A percentile compares a stretch with the other conserved stretches of the same genome.
Evolutionary conservation across 2,797 vertebrate genomes (phyloP).

Genomic region (Astyanax mexicanus): DNA sequence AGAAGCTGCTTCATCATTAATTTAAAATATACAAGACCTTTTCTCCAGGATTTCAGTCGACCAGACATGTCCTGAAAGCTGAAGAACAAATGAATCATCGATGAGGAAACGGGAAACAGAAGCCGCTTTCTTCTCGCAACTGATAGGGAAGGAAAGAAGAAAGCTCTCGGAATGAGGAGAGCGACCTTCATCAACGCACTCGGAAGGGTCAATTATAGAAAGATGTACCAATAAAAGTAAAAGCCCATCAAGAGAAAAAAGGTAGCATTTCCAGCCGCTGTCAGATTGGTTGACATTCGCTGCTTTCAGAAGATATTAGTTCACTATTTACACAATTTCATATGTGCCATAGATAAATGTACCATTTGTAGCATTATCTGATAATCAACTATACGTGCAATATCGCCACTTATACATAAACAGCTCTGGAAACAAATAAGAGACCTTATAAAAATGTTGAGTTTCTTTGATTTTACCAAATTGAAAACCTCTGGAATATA

Average conservation of each 20-base stretch:
- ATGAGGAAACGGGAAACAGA: not conserved
- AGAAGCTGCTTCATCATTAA: conserved; percentile 37
- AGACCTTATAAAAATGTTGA: too few species aligned
- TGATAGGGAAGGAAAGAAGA: not conserved
- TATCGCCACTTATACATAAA: too few species aligned
- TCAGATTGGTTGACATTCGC: not conserved
- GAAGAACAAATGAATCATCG: conserved; percentile 5
- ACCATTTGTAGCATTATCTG: too few species aligned
- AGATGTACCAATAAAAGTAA: not conserved
- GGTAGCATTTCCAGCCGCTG: not conserved
- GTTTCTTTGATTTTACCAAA: too few species aligned
- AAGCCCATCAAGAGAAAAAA: not conserved
- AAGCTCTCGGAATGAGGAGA: not conserved
- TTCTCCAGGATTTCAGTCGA: not conserved
- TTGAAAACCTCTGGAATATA: too few species aligned
- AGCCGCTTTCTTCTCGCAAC: not conserved
- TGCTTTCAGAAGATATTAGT: too few species aligned
- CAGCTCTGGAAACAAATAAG: too few species aligned
- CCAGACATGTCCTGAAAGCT: conserved; percentile 8
- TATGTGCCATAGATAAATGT: too few species aligned
- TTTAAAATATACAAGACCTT: conserved; percentile 16
- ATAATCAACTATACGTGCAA: too few species aligned
- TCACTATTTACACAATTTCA: too few species aligned
- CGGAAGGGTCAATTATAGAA: not conserved
- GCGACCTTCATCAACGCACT: not conserved